A percentile compares a stretch with the other conserved stretches of the same genome.
Evolutionary conservation across 2,888 invertebrate species (phyloP).

Genomic region (Trichacis sp.): DNA sequence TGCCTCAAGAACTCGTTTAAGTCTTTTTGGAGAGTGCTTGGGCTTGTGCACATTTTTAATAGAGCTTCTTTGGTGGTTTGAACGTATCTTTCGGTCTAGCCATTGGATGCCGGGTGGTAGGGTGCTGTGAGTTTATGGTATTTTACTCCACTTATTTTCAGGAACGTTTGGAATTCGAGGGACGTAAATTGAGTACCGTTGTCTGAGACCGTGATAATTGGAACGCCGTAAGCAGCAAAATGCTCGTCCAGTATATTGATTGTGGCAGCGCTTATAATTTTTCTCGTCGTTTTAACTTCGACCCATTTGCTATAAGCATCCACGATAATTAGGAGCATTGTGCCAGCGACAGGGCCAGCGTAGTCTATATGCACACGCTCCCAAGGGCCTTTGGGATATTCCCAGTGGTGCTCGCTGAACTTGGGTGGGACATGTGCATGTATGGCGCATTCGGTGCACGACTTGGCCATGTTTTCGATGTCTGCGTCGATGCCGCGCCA

Average conservation of each 20-base stretch:
- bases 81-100: constrained; percentile 22
- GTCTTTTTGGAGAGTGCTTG: constrained; percentile 1
- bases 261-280: background rate
- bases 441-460: too few relatives aligned
- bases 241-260: too few relatives aligned
- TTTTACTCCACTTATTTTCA: constrained; percentile 8
- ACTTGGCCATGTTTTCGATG: too few relatives aligned
- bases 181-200: constrained; percentile 34
- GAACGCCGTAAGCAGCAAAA: background rate
- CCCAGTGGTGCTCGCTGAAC: constrained; percentile 23
- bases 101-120: constrained; percentile 26
- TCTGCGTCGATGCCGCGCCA: constrained; percentile 25
- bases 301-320: too few relatives aligned
- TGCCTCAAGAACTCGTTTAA: constrained; percentile 23
- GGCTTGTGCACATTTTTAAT: constrained; percentile 10
- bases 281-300: background rate
- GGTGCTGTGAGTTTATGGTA: constrained; percentile 24
- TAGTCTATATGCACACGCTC: too few relatives aligned
- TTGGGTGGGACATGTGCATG: constrained; percentile 23
- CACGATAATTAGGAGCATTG: too few relatives aligned
- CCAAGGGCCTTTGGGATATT: too few relatives aligned
- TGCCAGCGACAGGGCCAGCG: too few relatives aligned
- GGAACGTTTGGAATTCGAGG: constrained; percentile 25
- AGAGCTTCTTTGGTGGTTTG: constrained; percentile 20
- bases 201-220: constrained; percentile 47